These are phyloP conservation scores for Callyntrura sp. DNA, from an alignment of 2,888 invertebrate species.

Conservation along the genomic window DNA sequence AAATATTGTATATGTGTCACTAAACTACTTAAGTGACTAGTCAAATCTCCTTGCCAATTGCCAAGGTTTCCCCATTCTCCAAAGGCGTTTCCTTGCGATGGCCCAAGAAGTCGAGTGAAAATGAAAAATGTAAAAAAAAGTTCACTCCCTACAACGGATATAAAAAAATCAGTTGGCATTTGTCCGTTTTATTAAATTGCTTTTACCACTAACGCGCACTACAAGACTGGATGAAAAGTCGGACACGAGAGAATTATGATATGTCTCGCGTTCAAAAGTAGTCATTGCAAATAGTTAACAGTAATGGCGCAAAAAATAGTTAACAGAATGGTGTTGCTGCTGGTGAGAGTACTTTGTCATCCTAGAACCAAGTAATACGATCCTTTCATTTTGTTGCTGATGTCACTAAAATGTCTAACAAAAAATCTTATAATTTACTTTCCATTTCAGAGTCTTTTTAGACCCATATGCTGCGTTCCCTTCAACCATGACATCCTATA, in stretches of 20 bases:
- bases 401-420: neutral
- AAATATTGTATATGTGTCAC: too few relatives aligned
- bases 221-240: too few relatives aligned
- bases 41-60: too few relatives aligned
- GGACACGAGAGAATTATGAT: slow-evolving; percentile 11
- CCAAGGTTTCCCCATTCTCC: too few relatives aligned
- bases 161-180: too few relatives aligned
- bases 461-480: slow-evolving; percentile 7
- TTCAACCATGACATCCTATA: neutral
- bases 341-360: neutral
- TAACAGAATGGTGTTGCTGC: neutral
- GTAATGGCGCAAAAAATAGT: neutral
- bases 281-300: slow-evolving; percentile 10
- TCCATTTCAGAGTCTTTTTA: neutral
- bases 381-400: neutral
- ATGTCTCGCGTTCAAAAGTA: neutral
- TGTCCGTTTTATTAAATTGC: too few relatives aligned
- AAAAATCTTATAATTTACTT: slow-evolving; percentile 33
- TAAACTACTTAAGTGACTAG: too few relatives aligned
- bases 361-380: neutral
- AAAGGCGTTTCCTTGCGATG: too few relatives aligned
- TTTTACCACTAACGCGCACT: slow-evolving; percentile 18
- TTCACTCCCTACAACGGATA: too few relatives aligned
- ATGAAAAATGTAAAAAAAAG: too few relatives aligned
- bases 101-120: too few relatives aligned